Conservation (phyloP, 92 coral and sea anemone genomes). For the Porites divaricata region DNA sequence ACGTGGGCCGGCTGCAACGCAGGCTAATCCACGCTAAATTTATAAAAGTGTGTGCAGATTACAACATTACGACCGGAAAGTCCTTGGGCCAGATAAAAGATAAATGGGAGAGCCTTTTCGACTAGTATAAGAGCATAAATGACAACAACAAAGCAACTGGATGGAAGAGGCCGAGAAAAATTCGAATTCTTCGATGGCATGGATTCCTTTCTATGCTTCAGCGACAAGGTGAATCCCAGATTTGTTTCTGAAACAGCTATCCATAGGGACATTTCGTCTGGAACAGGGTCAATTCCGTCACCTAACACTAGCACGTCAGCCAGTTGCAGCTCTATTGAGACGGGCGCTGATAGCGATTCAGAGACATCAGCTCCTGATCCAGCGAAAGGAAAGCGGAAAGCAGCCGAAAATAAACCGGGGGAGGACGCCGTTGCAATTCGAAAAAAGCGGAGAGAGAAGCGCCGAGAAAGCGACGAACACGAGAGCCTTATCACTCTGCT, state of each 20-base stretch:
- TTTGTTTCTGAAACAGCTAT: slow-evolving; percentile 26
- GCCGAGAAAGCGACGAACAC: slow-evolving; percentile 34
- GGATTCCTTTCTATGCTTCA: slow-evolving; percentile 39
- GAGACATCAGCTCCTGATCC: slow-evolving; percentile 26
- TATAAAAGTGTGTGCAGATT: neutral
- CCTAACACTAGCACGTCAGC: neutral
- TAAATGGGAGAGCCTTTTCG: slow-evolving; percentile 54
- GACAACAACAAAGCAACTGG: slow-evolving; percentile 63
- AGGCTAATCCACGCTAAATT: no score
- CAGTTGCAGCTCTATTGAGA: slow-evolving; percentile 8
- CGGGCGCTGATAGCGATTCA: slow-evolving; percentile 31
- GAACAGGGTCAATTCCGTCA: neutral
- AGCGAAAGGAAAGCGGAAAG: slow-evolving; percentile 34
- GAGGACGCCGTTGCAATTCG: slow-evolving; percentile 1
- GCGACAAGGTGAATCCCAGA: slow-evolving; percentile 49
- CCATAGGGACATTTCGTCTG: neutral
- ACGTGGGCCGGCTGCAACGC: no score
- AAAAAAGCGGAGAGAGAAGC: slow-evolving; percentile 20
- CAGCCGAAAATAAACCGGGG: slow-evolving; percentile 27
- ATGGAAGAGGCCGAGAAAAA: slow-evolving; percentile 45
- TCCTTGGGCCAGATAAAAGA: slow-evolving; percentile 50
- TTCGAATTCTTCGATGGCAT: slow-evolving; percentile 58
- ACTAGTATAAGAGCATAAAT: slow-evolving; percentile 50
- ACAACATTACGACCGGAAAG: slow-evolving; percentile 37
- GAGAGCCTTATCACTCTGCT: slow-evolving; percentile 37